Conservation (phyloP, 2,797 vertebrate genomes). For the Lagodon rhomboides region DNA sequence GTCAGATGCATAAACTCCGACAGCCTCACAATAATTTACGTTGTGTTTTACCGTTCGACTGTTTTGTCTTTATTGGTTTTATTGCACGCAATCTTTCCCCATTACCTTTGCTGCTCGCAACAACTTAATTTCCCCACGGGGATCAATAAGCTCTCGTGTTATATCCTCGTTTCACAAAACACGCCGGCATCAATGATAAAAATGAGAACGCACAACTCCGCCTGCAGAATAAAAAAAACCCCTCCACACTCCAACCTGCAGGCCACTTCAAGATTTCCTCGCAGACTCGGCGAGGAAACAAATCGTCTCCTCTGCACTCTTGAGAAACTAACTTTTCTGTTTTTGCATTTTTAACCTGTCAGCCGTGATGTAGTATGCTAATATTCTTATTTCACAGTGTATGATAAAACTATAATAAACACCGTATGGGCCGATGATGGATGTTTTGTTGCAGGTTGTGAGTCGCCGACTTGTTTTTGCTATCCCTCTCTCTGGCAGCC, state of each 20-base stretch:
- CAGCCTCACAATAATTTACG: constrained; percentile 46
- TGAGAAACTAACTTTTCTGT: constrained; percentile 40
- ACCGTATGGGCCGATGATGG: constrained; percentile 59
- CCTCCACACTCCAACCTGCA: constrained; percentile 28
- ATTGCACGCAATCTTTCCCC: constrained; percentile 37
- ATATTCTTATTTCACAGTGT: constrained; percentile 69
- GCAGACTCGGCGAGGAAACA: constrained; percentile 25
- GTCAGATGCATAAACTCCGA: constrained; percentile 35
- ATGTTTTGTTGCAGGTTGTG: constrained; percentile 56
- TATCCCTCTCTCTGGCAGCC: constrained; percentile 48
- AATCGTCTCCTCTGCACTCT: constrained; percentile 24
- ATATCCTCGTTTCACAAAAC: constrained; percentile 35
- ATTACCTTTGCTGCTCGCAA: constrained; percentile 28
- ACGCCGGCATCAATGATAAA: constrained; percentile 35
- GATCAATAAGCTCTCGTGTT: constrained; percentile 51
- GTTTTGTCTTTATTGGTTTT: constrained; percentile 56
- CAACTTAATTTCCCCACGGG: constrained; percentile 44
- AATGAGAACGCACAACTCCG: constrained; percentile 27
- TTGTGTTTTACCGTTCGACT: constrained; percentile 43
- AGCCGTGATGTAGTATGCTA: constrained; percentile 73
- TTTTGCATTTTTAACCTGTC: constrained; percentile 54
- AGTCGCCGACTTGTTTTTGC: constrained; percentile 22
- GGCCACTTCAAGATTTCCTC: constrained; percentile 12
- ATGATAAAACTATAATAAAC: constrained; percentile 71
- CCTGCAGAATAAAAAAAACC: constrained; percentile 37